Evolutionary conservation across 1,140 invertebrate species (phyloP).

Genomic region (Drosophila cardini): DNA sequence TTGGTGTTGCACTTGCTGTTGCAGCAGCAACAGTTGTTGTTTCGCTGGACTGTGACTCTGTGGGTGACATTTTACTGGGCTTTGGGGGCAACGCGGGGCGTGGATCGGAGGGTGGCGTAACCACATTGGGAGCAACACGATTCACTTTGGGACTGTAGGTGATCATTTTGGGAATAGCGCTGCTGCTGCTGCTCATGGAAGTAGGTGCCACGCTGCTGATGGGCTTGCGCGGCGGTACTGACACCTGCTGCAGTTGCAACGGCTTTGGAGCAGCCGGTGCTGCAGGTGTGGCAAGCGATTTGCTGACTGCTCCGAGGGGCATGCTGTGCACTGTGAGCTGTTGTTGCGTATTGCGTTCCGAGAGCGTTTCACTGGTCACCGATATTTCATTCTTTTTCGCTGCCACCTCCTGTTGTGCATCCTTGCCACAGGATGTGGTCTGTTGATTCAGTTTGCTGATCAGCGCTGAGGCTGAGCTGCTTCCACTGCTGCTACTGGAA

Average conservation of each 20-base stretch:
- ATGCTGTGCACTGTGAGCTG: conserved; percentile 89
- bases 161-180: conserved; percentile 89
- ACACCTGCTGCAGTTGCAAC: conserved; percentile 69
- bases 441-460: conserved; percentile 71
- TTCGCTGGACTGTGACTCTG: conserved; percentile 42
- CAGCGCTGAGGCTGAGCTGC: conserved; percentile 59
- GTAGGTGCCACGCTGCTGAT: conserved; percentile 93
- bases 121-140: conserved; percentile 80
- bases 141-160: conserved; percentile 86
- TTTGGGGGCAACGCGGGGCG: conserved; percentile 91
- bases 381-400: conserved; percentile 70
- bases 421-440: conserved; percentile 40
- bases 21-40: conserved; percentile 1
- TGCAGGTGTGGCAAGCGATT: conserved; percentile 82
- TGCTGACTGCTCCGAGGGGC: conserved; percentile 88
- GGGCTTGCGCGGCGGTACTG: conserved; percentile 88
- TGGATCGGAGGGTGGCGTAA: conserved; percentile 51
- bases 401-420: conserved; percentile 22
- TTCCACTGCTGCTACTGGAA: conserved; percentile 25
- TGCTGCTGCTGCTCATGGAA: conserved; percentile 87
- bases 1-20: conserved; percentile 4
- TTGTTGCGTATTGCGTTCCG: conserved; percentile 72
- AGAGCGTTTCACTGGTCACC: conserved; percentile 75
- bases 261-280: conserved; percentile 57
- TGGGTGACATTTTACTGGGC: conserved; percentile 85